A percentile compares a stretch with the other conserved stretches of the same genome.
These are phyloP conservation scores for Aspiorhynchus laticeps DNA, from an alignment of 2,113 vertebrate genomes.

Conservation along the genomic window DNA sequence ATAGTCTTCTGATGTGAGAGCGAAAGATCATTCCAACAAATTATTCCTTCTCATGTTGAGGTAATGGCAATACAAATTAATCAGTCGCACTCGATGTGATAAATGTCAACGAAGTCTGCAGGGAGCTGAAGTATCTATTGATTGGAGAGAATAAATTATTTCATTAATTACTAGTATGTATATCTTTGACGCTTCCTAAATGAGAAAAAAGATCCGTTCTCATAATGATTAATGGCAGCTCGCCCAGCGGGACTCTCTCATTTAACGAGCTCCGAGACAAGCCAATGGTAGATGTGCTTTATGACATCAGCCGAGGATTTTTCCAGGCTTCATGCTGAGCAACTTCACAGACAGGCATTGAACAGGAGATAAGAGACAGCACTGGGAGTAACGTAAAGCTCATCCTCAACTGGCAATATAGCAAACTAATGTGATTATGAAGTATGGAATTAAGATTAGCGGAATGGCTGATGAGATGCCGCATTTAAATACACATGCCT, in stretches of 20 bases:
- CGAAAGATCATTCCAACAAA: constrained; percentile 45
- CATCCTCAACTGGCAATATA: constrained; percentile 15
- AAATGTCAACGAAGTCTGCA: constrained; percentile 52
- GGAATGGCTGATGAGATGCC: constrained; percentile 7
- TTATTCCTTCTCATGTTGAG: constrained; percentile 54
- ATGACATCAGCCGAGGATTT: constrained; percentile 52
- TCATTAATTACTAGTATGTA: constrained; percentile 54
- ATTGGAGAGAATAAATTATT: constrained; percentile 54
- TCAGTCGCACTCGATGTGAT: constrained; percentile 53
- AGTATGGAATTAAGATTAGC: constrained; percentile 30
- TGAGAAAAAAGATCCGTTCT: constrained; percentile 43
- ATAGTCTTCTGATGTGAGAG: constrained; percentile 24
- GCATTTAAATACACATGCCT: neutral
- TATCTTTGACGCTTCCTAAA: constrained; percentile 53
- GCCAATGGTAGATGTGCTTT: constrained; percentile 45
- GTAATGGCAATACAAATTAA: constrained; percentile 57
- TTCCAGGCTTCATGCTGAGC: neutral
- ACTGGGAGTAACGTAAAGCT: constrained; percentile 33
- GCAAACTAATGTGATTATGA: constrained; percentile 25
- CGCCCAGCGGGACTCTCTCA: constrained; percentile 27
- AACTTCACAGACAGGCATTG: constrained; percentile 13
- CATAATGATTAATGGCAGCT: constrained; percentile 53
- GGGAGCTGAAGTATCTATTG: constrained; percentile 50
- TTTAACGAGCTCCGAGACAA: constrained; percentile 44
- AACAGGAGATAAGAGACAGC: constrained; percentile 30